These are phyloP conservation scores for Ptychochromis oligacanthus DNA, from an alignment of 2,113 vertebrate genomes.

Conservation along the genomic window DNA sequence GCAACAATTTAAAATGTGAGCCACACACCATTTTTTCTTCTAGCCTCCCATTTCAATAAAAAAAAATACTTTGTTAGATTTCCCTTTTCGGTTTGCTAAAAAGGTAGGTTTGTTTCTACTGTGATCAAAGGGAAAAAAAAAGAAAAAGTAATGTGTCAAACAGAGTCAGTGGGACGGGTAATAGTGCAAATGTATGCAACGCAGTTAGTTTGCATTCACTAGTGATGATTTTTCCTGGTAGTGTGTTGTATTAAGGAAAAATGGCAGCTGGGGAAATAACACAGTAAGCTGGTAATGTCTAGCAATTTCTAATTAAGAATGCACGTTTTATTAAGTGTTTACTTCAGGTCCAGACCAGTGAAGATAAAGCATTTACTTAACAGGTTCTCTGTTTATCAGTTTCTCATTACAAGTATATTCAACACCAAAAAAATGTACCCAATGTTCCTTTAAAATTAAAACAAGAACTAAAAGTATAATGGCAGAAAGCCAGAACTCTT, in stretches of 20 bases:
- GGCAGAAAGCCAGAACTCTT: not conserved
- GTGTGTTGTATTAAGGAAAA: not conserved
- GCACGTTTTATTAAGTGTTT: not conserved
- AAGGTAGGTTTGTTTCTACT: not conserved
- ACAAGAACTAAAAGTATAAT: not conserved
- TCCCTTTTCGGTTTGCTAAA: not conserved
- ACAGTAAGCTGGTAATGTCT: not conserved
- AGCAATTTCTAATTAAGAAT: not conserved
- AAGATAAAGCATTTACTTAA: not conserved
- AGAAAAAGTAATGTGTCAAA: not conserved
- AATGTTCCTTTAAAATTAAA: not conserved
- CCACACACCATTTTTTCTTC: not conserved
- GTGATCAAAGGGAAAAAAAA: not conserved
- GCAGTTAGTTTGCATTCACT: not conserved
- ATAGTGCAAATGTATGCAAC: not conserved
- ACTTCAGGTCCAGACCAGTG: not conserved
- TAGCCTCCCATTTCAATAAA: not conserved
- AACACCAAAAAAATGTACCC: constrained; percentile 5
- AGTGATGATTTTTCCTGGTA: not conserved
- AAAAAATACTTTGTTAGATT: not conserved
- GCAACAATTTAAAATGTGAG: not conserved
- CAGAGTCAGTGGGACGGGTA: not conserved
- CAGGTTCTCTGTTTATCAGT: not conserved
- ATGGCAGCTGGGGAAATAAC: not conserved
- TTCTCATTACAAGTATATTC: constrained; percentile 30